Evolutionary conservation across 2,797 vertebrate genomes (phyloP).

Genomic region (Spea hammondii): DNA sequence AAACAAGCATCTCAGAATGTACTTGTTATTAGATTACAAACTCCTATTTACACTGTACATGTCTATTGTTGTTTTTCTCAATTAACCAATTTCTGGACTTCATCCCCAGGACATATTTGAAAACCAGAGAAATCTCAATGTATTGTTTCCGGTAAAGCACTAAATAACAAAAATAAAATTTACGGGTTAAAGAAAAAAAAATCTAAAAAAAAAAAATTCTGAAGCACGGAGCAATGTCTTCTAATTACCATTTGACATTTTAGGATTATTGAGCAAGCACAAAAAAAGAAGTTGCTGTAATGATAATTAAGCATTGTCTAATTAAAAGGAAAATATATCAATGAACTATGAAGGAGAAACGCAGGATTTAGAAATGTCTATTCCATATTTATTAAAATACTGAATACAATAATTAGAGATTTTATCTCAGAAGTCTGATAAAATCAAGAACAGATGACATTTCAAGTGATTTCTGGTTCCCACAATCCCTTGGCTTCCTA

Average conservation of each 20-base stretch:
- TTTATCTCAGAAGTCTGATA: constrained; percentile 55
- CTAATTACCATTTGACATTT: not conserved
- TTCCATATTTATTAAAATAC: constrained; percentile 56
- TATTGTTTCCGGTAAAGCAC: too few relatives aligned
- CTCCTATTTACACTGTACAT: too few relatives aligned
- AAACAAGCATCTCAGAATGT: too few relatives aligned
- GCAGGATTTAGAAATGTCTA: constrained; percentile 20
- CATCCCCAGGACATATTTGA: too few relatives aligned
- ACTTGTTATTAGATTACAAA: too few relatives aligned
- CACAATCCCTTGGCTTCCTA: constrained; percentile 61
- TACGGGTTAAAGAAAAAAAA: too few relatives aligned
- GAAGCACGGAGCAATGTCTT: too few relatives aligned
- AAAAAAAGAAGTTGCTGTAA: constrained; percentile 32
- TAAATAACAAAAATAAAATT: too few relatives aligned
- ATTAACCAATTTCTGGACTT: too few relatives aligned
- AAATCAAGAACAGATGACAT: constrained; percentile 62
- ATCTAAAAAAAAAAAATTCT: too few relatives aligned
- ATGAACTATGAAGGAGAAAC: constrained; percentile 20
- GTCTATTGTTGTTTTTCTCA: too few relatives aligned
- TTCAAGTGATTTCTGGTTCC: constrained; percentile 60
- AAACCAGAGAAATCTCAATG: too few relatives aligned
- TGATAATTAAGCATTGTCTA: constrained; percentile 42
- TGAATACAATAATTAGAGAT: constrained; percentile 54
- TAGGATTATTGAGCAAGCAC: constrained; percentile 18
- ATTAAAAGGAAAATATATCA: constrained; percentile 35